Percentiles rank a stretch among this genome's conserved stretches.
Evolutionary conservation across 2,888 invertebrate genomes (phyloP).

Genomic region (Eristalis tenax): DNA sequence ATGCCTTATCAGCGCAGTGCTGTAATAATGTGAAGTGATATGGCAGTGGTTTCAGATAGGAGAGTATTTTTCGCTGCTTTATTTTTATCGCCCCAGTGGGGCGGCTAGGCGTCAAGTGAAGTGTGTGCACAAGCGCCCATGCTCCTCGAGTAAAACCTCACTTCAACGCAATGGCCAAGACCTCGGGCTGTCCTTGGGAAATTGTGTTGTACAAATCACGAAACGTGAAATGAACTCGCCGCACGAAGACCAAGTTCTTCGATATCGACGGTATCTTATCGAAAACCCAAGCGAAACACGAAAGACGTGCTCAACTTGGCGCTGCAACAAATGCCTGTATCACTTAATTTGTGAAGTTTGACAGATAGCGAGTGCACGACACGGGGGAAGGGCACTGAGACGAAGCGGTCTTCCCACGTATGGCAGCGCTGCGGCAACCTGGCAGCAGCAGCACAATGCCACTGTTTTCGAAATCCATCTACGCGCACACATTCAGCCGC

Average conservation of each 20-base stretch:
- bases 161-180: slow-evolving; percentile 4
- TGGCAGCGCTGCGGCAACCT: too few species aligned
- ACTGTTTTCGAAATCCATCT: slow-evolving; percentile 35
- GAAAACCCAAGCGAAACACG: slow-evolving; percentile 27
- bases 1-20: slow-evolving; percentile 57
- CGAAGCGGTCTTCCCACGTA: slow-evolving; percentile 23
- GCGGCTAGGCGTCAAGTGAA: slow-evolving; percentile 2
- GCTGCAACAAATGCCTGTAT: not conserved
- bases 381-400: not conserved
- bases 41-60: slow-evolving; percentile 33
- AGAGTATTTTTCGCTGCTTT: not conserved
- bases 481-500: not conserved
- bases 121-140: slow-evolving; percentile 16
- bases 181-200: slow-evolving; percentile 41
- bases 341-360: not conserved
- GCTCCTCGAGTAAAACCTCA: slow-evolving; percentile 15
- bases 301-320: slow-evolving; percentile 44
- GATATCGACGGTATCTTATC: slow-evolving; percentile 44
- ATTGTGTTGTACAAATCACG: slow-evolving; percentile 11
- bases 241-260: slow-evolving; percentile 5
- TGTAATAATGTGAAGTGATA: slow-evolving; percentile 51
- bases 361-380: not conserved
- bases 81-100: slow-evolving; percentile 19
- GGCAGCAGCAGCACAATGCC: not conserved
- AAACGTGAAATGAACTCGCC: not conserved